Base-by-base conservation (phyloP, 2,797 vertebrate species). In the Schizopygopsis pylzovi region DNA sequence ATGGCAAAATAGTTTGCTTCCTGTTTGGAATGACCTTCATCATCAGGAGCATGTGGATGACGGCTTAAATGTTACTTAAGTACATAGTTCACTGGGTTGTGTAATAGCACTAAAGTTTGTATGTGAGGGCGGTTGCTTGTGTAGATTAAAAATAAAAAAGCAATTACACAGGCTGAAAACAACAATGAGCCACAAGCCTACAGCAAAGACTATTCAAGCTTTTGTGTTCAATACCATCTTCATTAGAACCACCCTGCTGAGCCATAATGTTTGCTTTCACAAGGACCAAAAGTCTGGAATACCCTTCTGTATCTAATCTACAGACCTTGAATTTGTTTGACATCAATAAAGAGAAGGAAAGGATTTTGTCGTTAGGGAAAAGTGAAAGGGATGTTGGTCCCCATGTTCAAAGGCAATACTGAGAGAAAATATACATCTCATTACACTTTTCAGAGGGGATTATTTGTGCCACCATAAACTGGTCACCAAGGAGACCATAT, bases 401-500 rank as follows among this genome's bases (percentile, higher is more conserved):
- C 52, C 54, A 16, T 45, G 52, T 79, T 45, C 16, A 80, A 80
- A 61, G 20, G 65, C 9, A 52, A 15, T 33, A 12, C 37, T 8
- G 28, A 81, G 13, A 56, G 47, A 83, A 59, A 63, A 52, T 82
- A 45, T 84, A 84, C 81, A 86, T 86, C 81, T 82, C 78, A 82
- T 84, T 80, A 78, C 73, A 79, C 72, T 43, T 54, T 79, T 88
- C 68, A 84, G 45, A 85, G 43, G 81, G 59, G 39, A 83, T 88
- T 81, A 80, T 84, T 82, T 87, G 70, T 84, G 87, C 61, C 49
- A 67, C 67, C 43, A 61, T 72, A 85, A 90, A 89, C 83, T 83
- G 61, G 67, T 90, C 87, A 70, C 87, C 84, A 88, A 83, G 87
- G 76, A 86, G 79, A 88, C 79, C 71, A 71, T 83, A 87, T 70